Base-by-base conservation (phyloP, 2,797 vertebrate species). In the Parotocinclus haroldoi region DNA sequence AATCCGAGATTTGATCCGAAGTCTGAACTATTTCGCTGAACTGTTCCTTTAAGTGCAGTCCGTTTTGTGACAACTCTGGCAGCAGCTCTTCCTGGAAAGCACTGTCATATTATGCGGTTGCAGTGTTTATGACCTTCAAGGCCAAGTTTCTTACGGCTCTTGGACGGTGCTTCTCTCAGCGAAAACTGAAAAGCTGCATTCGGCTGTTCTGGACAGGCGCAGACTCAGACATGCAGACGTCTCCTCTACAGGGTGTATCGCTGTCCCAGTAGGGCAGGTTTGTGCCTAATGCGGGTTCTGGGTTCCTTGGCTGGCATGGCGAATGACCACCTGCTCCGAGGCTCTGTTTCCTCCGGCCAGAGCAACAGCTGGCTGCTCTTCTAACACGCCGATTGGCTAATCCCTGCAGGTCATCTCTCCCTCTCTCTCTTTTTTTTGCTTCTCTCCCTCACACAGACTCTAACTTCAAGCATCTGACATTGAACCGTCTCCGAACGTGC, bases 281-380 rank as follows among this genome's bases (percentile, higher is more conserved):
- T 69, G 55, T 69, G 56, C 56, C 63, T 51, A 49, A 52, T 67
- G 55, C 57, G 38, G 16, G 74, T 75, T 68, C 66, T 73, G 68
- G 63, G 58, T 74, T 56, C 79, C 84, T 86, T 85, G 82, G 70
- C 86, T 90, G 88, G 88, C 88, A 89, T 80, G 56, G 66, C 63
- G 51, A 78, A 62, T 69, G 81, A 81, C 88, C 89, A 89, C 88
- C 87, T 90, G 89, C 87, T 85, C 86, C 48, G 42, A 70, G 76
- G 61, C 76, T 72, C 82, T 83, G 75, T 88, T 63, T 79, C 66
- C 68, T 78, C 65, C 60, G 78, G 85, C 87, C 89, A 87, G 87
- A 86, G 81, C 62, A 90, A 90, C 89, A 90, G 85, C 89, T 91
- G 89, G 89, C 88, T 66, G 78, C 83, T 88, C 87, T 89, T 89